Percentiles rank a stretch among this genome's conserved stretches.
phyloP scores from a whole-genome alignment of 2,888 invertebrate species.

The Cryptophagus acutangulus region DNA sequence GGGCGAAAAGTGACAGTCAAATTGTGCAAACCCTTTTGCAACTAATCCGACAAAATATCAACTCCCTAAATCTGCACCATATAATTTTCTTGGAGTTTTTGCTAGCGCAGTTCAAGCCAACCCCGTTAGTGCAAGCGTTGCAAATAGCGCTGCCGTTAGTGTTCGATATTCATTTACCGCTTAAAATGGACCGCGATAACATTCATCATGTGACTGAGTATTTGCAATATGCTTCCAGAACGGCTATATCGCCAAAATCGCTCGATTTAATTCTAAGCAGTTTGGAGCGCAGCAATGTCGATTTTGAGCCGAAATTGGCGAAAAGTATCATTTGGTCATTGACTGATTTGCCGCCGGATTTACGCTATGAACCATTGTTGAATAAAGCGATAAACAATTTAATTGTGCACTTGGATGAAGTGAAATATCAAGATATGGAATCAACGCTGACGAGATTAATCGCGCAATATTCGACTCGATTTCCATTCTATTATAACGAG shows the following conservation, averaged over 20 bases:
- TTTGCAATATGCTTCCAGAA: constrained; percentile 52
- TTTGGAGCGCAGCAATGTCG: constrained; percentile 49
- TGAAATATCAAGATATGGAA: constrained; percentile 51
- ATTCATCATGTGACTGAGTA: constrained; percentile 51
- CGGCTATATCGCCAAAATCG: constrained; percentile 51
- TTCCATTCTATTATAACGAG: constrained; percentile 58
- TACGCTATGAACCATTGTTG: constrained; percentile 51
- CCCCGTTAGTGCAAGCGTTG: constrained; percentile 60
- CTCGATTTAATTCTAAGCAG: constrained; percentile 53
- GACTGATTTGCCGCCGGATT: constrained; percentile 49
- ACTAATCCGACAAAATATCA: constrained; percentile 57
- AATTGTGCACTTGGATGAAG: constrained; percentile 46
- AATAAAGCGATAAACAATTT: constrained; percentile 52
- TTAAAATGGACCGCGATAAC: constrained; percentile 56
- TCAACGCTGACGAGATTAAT: constrained; percentile 51
- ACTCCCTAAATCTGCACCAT: constrained; percentile 56
- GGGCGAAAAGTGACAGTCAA: constrained; percentile 55
- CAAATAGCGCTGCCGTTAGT: constrained; percentile 62
- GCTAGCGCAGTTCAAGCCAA: constrained; percentile 49
- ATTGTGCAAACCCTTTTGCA: constrained; percentile 62
- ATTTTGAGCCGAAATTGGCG: constrained; percentile 42
- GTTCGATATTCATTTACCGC: constrained; percentile 58
- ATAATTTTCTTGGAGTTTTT: constrained; percentile 61
- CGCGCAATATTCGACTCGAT: constrained; percentile 47
- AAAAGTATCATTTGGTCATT: constrained; percentile 55